Percentiles rank a stretch among this genome's conserved stretches.
These are phyloP conservation scores for Callorhinus ursinus DNA, from an alignment of 2,113 vertebrate species.

Conservation along the genomic window DNA sequence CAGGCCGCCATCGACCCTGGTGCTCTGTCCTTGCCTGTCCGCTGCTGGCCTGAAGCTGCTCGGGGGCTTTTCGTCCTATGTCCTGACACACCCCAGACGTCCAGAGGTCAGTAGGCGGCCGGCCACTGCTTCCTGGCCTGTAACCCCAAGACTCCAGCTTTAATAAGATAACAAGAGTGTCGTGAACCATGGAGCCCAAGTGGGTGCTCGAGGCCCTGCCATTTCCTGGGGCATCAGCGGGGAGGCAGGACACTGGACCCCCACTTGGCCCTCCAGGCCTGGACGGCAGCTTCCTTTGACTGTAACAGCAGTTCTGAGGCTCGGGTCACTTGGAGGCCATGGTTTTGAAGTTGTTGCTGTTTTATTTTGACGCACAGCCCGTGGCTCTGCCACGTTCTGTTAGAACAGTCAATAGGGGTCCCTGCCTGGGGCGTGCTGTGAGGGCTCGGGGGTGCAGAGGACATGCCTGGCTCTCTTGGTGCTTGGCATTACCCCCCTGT, in stretches of 20 bases:
- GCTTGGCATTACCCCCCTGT: rapidly evolving
- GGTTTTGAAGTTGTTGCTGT: not conserved
- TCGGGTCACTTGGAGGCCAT: not conserved
- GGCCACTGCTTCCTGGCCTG: not conserved
- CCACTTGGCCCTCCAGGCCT: not conserved
- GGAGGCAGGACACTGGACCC: not conserved
- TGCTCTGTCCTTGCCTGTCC: rapidly evolving
- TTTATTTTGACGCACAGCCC: rapidly evolving
- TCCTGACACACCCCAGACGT: not conserved
- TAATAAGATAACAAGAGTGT: not conserved
- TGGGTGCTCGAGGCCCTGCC: not conserved
- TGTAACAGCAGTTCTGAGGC: not conserved
- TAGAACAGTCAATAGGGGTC: not conserved
- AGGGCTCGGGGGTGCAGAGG: not conserved
- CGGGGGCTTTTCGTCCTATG: rapidly evolving
- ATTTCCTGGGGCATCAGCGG: not conserved
- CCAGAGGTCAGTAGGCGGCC: rapidly evolving
- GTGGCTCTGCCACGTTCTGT: rapidly evolving
- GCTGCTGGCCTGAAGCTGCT: not conserved
- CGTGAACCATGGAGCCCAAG: not conserved
- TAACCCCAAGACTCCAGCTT: not conserved
- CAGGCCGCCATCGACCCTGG: not conserved
- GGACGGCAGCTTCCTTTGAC: not conserved
- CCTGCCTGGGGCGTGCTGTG: not conserved
- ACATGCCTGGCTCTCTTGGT: not conserved